Percentiles rank a stretch among this genome's conserved stretches.
These are phyloP conservation scores for Todiramphus chloris DNA, from an alignment of 2,113 vertebrate species.

Conservation along the genomic window DNA sequence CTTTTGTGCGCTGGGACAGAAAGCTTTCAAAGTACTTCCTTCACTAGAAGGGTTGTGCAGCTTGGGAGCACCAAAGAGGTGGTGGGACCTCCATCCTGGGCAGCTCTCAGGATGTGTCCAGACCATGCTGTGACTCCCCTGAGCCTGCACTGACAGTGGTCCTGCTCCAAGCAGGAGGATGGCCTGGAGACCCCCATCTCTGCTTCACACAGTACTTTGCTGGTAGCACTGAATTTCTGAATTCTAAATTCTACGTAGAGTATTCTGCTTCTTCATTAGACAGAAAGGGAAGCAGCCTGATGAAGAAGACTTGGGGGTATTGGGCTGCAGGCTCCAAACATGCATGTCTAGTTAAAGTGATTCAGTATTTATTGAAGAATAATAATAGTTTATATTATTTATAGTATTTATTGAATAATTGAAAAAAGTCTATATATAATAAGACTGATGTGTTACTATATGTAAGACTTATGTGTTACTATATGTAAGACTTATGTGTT, in stretches of 20 bases:
- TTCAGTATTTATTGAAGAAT: not conserved
- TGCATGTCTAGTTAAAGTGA: not conserved
- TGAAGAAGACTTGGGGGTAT: not conserved
- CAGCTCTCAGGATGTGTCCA: not conserved
- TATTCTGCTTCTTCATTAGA: not conserved
- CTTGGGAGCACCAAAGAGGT: not conserved
- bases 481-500: too few species aligned
- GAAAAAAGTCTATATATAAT: not conserved
- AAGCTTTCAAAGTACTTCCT: not conserved
- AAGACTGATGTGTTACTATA: too few species aligned
- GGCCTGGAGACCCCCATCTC: not conserved
- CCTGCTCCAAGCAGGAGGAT: not conserved
- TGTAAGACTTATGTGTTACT: too few species aligned
- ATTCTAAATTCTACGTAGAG: not conserved
- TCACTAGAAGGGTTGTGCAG: not conserved
- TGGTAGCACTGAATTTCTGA: not conserved
- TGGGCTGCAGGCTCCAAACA: not conserved
- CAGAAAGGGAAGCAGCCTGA: not conserved
- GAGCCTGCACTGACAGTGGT: rapidly evolving
- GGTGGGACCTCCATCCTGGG: not conserved
- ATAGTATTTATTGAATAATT: not conserved
- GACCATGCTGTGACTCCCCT: not conserved
- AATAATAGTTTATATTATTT: too few species aligned
- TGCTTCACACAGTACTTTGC: not conserved
- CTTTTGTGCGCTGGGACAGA: not conserved